Percentiles rank a stretch among this genome's conserved stretches.
Conservation (phyloP, 1,140 invertebrate genomes). For the Ephestia elutella region DNA sequence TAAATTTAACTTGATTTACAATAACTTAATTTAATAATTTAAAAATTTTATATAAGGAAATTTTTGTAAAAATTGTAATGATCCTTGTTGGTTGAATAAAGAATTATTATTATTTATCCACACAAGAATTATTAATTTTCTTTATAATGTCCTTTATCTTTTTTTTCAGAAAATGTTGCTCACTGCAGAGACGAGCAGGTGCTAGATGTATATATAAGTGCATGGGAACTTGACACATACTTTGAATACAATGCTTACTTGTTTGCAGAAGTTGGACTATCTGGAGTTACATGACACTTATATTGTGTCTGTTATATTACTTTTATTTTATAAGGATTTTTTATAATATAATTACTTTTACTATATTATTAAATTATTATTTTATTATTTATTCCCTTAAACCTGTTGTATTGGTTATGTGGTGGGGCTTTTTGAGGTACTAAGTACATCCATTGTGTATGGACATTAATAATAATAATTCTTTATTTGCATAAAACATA, state of each 20-base stretch:
- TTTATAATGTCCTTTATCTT: background rate
- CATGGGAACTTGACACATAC: constrained; percentile 58
- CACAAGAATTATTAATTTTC: constrained; percentile 31
- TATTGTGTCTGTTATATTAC: background rate
- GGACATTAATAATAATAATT: too few species aligned
- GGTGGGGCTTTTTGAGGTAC: too few species aligned
- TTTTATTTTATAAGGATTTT: background rate
- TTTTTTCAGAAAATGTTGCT: constrained; percentile 66
- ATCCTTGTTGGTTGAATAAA: too few species aligned
- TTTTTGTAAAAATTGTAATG: too few species aligned
- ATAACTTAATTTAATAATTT: too few species aligned
- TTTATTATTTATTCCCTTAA: too few species aligned
- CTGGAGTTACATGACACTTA: constrained; percentile 24
- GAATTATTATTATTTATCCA: too few species aligned
- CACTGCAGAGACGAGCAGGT: constrained; percentile 61
- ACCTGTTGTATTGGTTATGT: too few species aligned
- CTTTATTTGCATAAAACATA: too few species aligned
- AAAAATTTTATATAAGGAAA: too few species aligned
- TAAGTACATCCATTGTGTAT: too few species aligned
- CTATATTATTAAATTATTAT: background rate
- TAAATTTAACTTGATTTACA: too few species aligned
- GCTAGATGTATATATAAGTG: constrained; percentile 53
- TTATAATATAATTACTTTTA: background rate
- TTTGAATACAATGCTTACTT: constrained; percentile 50
- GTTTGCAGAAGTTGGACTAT: constrained; percentile 56